These are phyloP conservation scores for Protodeltote pygarga DNA, from an alignment of 2,888 invertebrate genomes.

Conservation along the genomic window DNA sequence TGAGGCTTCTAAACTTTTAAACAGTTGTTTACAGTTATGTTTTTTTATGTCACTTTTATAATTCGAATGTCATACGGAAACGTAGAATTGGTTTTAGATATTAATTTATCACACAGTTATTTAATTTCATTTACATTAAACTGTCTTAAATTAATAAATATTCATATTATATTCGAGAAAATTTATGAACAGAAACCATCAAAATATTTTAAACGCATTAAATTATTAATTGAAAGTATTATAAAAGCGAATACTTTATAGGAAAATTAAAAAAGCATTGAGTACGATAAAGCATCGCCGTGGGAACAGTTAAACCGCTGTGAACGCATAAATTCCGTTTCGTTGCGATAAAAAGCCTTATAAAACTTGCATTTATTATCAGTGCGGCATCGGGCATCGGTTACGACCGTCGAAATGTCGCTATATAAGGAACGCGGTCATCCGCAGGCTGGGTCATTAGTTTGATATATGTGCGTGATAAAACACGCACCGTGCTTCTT, in stretches of 20 bases:
- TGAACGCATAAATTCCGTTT: constrained; percentile 67
- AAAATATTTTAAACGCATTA: constrained; percentile 41
- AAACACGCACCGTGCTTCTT: constrained; percentile 54
- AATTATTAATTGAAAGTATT: constrained; percentile 63
- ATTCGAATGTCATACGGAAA: too few species aligned
- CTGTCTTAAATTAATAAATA: not conserved
- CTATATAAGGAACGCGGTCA: constrained; percentile 63
- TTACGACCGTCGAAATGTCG: constrained; percentile 60
- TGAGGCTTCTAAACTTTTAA: not conserved
- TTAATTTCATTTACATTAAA: constrained; percentile 7
- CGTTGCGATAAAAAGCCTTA: constrained; percentile 71
- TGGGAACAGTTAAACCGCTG: constrained; percentile 70
- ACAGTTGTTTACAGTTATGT: not conserved
- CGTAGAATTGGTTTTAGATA: too few species aligned
- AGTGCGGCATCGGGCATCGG: constrained; percentile 54
- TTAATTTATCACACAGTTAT: too few species aligned
- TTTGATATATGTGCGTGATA: constrained; percentile 66
- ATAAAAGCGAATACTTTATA: constrained; percentile 65
- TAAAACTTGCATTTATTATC: constrained; percentile 77
- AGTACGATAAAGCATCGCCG: constrained; percentile 65
- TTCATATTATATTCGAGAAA: constrained; percentile 1
- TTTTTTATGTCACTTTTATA: not conserved
- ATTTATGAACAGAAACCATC: constrained; percentile 18
- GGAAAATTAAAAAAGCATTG: constrained; percentile 65
- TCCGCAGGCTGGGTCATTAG: constrained; percentile 64